Evolutionary conservation across 2,113 vertebrate species (phyloP).

Genomic region (Agelaius phoeniceus): DNA sequence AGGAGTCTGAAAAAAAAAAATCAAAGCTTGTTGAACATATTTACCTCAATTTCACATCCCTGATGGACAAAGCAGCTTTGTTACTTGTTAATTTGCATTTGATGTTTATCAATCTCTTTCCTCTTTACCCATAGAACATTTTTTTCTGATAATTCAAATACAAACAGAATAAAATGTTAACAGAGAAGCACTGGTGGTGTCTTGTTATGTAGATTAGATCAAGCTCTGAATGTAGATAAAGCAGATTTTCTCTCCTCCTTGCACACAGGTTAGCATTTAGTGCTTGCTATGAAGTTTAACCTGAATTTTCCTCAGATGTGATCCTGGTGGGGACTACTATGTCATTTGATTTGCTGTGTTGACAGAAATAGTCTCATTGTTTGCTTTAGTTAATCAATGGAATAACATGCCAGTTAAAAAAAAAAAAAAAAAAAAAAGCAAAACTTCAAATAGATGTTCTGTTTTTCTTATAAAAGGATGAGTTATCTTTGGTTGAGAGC

Average conservation of each 20-base stretch:
- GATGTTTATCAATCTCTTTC: not conserved
- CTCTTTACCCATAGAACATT: not conserved
- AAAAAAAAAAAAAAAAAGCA: not conserved
- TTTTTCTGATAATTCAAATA: conserved; percentile 12
- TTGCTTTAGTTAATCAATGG: not conserved
- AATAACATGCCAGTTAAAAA: not conserved
- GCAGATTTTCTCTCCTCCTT: not conserved
- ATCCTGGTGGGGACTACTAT: not conserved
- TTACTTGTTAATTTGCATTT: not conserved
- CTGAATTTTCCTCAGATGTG: not conserved
- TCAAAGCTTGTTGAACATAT: not conserved
- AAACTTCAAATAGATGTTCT: not conserved
- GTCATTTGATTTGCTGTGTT: not conserved
- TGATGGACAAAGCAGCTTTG: not conserved
- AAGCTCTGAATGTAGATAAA: not conserved
- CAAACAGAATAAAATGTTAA: conserved; percentile 9
- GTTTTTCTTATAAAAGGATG: not conserved
- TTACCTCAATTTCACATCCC: not conserved
- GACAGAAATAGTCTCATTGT: not conserved
- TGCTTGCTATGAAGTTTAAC: not conserved
- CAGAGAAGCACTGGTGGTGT: not conserved
- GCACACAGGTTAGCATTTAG: not conserved
- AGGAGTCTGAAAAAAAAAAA: not conserved
- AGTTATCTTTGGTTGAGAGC: not conserved
- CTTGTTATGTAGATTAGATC: not conserved